Evolutionary conservation across 2,113 vertebrate species (phyloP).

Genomic region (Euleptes europaea): DNA sequence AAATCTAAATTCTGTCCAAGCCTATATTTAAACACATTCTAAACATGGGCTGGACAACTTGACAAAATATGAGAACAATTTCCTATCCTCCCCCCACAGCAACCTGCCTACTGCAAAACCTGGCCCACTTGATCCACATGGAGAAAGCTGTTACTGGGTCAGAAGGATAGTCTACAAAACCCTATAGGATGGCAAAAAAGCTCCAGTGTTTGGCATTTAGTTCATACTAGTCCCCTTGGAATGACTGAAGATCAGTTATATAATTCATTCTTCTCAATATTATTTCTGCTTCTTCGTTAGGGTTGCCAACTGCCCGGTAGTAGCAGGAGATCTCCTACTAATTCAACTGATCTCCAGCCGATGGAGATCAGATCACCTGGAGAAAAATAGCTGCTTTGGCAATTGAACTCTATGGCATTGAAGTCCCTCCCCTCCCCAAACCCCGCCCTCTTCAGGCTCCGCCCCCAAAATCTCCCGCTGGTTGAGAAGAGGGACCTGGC

Average conservation of each 20-base stretch:
- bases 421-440: too few relatives aligned
- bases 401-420: too few relatives aligned
- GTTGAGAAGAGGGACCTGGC: too few relatives aligned
- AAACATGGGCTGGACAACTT: neutral
- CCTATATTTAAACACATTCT: neutral
- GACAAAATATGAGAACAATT: neutral
- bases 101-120: neutral
- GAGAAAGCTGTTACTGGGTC: neutral
- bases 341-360: too few relatives aligned
- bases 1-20: neutral
- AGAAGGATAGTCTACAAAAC: neutral
- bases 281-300: too few relatives aligned
- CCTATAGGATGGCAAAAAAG: neutral
- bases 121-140: neutral
- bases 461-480: too few relatives aligned
- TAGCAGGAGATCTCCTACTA: too few relatives aligned
- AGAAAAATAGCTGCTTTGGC: too few relatives aligned
- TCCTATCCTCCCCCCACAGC: neutral
- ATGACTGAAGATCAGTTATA: neutral
- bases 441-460: too few relatives aligned
- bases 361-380: too few relatives aligned
- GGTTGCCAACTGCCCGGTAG: too few relatives aligned
- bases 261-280: neutral
- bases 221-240: neutral
- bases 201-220: neutral